phyloP scores from a whole-genome alignment of 2,888 invertebrate species.

The Ptycholaimellus sp. region DNA sequence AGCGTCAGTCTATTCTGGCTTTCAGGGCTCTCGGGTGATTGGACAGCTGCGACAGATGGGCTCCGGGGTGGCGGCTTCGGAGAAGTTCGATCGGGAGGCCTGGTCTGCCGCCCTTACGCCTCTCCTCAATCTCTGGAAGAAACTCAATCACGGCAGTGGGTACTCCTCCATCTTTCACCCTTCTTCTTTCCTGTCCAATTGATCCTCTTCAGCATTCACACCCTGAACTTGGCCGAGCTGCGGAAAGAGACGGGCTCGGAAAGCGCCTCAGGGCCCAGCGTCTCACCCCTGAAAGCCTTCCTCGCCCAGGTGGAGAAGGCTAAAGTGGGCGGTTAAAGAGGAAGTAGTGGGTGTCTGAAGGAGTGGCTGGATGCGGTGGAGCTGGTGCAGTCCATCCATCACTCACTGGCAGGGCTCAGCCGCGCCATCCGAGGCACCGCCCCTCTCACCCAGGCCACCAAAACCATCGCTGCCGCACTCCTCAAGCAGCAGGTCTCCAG shows the following conservation, averaged over 20 bases:
- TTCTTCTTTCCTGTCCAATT: slow-evolving; percentile 24
- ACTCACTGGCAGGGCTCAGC: slow-evolving; percentile 37
- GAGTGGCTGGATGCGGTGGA: slow-evolving; percentile 39
- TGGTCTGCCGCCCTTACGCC: slow-evolving; percentile 43
- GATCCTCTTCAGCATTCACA: slow-evolving; percentile 7
- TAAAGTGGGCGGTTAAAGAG: too few species aligned
- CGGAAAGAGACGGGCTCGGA: too few species aligned
- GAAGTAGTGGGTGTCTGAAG: too few species aligned
- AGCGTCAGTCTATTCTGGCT: too few species aligned
- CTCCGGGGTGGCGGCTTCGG: slow-evolving; percentile 19
- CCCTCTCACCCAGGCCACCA: slow-evolving; percentile 32
- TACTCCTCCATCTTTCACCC: neutral
- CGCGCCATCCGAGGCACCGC: slow-evolving; percentile 39
- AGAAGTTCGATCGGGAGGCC: slow-evolving; percentile 33
- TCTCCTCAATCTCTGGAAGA: slow-evolving; percentile 57
- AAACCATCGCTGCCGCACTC: slow-evolving; percentile 33
- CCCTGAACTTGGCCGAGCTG: neutral
- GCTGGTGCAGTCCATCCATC: slow-evolving; percentile 40
- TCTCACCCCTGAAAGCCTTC: too few species aligned
- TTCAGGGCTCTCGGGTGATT: too few species aligned
- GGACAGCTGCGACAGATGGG: too few species aligned
- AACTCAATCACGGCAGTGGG: slow-evolving; percentile 34
- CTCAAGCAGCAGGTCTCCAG: slow-evolving; percentile 35
- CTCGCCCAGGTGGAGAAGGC: slow-evolving; percentile 39
- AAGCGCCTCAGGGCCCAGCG: too few species aligned